A percentile compares a stretch with the other conserved stretches of the same genome.
These are phyloP conservation scores for Platycercus adscitus DNA, from an alignment of 2,113 vertebrate genomes.

Conservation along the genomic window DNA sequence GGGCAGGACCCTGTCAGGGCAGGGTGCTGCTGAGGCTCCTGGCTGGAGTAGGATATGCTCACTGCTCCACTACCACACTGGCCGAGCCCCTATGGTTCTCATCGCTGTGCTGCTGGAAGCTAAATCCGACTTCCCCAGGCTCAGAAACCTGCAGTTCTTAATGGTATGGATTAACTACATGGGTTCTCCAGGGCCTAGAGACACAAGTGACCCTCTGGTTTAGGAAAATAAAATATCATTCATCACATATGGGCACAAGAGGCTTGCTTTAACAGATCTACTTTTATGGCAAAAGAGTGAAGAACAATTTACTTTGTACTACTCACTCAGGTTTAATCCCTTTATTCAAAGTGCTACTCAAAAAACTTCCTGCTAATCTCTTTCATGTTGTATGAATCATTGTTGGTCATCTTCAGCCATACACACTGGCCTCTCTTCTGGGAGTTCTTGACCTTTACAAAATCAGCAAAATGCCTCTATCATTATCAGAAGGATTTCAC, in stretches of 20 bases:
- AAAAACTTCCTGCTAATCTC: neutral
- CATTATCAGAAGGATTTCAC: neutral
- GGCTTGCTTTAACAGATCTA: neutral
- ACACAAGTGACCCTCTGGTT: neutral
- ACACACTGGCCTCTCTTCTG: neutral
- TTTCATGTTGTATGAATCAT: neutral
- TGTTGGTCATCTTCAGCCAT: neutral
- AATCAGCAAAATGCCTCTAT: neutral
- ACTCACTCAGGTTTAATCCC: neutral
- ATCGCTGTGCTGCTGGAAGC: neutral
- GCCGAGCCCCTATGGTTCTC: accelerated
- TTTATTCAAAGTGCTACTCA: neutral
- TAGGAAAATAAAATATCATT: neutral
- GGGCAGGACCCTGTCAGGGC: neutral
- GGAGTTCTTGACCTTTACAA: neutral
- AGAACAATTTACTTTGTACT: neutral
- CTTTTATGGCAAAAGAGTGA: neutral
- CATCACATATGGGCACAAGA: neutral
- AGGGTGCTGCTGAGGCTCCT: neutral
- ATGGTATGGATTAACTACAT: neutral
- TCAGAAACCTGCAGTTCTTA: neutral
- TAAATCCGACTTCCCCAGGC: neutral
- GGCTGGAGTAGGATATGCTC: neutral
- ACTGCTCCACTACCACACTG: accelerated
- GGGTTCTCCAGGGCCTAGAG: neutral